Evolutionary conservation across 2,113 vertebrate species (phyloP).

Genomic region (Reinhardtius hippoglossoides): DNA sequence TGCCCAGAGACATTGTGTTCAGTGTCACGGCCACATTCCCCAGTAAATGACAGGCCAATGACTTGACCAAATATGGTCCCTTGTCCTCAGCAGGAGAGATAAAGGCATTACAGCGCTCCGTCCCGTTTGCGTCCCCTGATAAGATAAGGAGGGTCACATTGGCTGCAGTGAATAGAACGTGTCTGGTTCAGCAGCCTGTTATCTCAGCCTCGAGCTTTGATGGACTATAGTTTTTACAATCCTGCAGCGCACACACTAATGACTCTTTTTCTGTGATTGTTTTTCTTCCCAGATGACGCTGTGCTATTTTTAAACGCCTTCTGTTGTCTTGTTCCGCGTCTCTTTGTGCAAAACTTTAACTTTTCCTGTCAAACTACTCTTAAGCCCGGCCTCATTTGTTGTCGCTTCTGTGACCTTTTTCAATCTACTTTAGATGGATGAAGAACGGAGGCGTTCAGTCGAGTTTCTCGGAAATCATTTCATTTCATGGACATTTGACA

Average conservation of each 20-base stretch:
- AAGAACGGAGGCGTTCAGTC: constrained; percentile 38
- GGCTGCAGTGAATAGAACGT: constrained; percentile 36
- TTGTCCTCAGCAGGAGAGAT: constrained; percentile 50
- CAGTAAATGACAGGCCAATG: constrained; percentile 30
- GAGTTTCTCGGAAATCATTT: constrained; percentile 58
- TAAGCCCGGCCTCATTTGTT: neutral
- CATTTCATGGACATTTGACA: constrained; percentile 64
- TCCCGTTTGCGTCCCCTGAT: constrained; percentile 42
- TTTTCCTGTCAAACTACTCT: constrained; percentile 10
- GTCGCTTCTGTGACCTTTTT: constrained; percentile 6
- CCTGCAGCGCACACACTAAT: constrained; percentile 8
- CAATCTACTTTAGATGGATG: constrained; percentile 36
- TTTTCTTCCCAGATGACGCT: neutral
- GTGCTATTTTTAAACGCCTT: neutral
- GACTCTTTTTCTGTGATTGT: constrained; percentile 39
- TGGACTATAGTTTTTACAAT: constrained; percentile 1
- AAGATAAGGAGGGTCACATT: constrained; percentile 65
- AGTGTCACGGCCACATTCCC: constrained; percentile 22
- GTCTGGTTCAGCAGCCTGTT: constrained; percentile 43
- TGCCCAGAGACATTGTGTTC: constrained; percentile 14
- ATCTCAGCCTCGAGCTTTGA: constrained; percentile 32
- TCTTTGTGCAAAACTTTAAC: neutral
- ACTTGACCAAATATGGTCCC: constrained; percentile 33
- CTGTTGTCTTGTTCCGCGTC: neutral
- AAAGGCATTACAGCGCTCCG: constrained; percentile 49